These are phyloP conservation scores for Halocynthia aurantium DNA, from an alignment of 23 tunicate species.

Conservation along the genomic window DNA sequence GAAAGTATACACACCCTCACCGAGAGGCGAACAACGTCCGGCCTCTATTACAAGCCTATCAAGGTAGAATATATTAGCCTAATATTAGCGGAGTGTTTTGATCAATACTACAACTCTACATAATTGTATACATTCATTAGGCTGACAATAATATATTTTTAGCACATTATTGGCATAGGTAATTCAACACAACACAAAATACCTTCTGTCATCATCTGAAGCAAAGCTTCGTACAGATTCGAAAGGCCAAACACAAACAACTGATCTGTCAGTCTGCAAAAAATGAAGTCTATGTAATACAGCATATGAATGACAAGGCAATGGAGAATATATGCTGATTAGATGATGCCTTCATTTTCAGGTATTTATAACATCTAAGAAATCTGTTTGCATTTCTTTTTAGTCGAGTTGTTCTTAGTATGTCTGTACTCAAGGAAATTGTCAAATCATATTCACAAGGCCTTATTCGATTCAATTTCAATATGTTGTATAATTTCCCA, in stretches of 20 bases:
- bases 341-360: too few relatives aligned
- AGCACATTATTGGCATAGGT: background rate
- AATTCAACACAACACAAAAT: background rate
- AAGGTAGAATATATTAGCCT: background rate
- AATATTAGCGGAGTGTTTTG: background rate
- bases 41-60: constrained; percentile 19
- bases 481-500: too few relatives aligned
- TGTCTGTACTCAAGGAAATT: too few relatives aligned
- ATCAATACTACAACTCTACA: too few relatives aligned
- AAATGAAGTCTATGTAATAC: background rate
- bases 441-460: too few relatives aligned
- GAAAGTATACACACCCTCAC: constrained; percentile 31
- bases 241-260: constrained; percentile 31
- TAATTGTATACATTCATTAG: too few relatives aligned
- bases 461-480: too few relatives aligned
- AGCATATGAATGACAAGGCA: too few relatives aligned
- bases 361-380: too few relatives aligned
- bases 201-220: constrained; percentile 23
- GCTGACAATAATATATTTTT: background rate
- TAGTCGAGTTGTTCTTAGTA: too few relatives aligned
- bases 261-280: constrained; percentile 26
- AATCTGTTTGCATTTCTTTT: too few relatives aligned
- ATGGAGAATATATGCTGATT: too few relatives aligned
- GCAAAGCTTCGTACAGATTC: constrained; percentile 26
- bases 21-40: constrained; percentile 31